Evolutionary conservation across 2,113 vertebrate species (phyloP).

Genomic region (Castor canadensis): DNA sequence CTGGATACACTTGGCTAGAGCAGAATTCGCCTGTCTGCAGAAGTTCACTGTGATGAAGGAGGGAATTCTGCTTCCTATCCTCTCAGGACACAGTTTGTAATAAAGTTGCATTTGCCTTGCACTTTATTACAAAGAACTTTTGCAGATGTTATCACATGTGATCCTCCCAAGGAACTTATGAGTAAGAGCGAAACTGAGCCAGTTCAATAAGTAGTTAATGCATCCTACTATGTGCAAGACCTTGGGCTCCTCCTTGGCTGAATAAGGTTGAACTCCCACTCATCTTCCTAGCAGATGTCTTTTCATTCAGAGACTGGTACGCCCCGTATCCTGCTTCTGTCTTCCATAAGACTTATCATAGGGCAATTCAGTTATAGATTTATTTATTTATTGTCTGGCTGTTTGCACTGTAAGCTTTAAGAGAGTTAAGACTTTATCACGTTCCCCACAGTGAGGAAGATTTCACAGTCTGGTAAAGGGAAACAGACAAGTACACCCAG

Average conservation of each 20-base stretch:
- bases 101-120: not conserved
- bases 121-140: constrained; percentile 39
- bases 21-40: constrained; percentile 34
- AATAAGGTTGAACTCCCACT: constrained; percentile 19
- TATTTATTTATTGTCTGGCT: constrained; percentile 33
- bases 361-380: not conserved
- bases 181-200: not conserved
- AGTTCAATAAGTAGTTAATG: not conserved
- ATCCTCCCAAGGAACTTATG: constrained; percentile 21
- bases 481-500: constrained; percentile 19
- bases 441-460: not conserved
- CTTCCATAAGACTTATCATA: not conserved
- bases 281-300: not conserved
- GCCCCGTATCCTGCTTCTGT: not conserved
- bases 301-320: not conserved
- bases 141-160: constrained; percentile 38
- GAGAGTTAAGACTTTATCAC: constrained; percentile 35
- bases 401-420: constrained; percentile 11
- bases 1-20: constrained; percentile 53
- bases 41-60: constrained; percentile 35
- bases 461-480: constrained; percentile 31
- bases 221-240: not conserved
- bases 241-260: not conserved
- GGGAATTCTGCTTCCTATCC: constrained; percentile 42
- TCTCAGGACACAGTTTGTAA: constrained; percentile 19